These are phyloP conservation scores for Brachypalpus laphriformis DNA, from an alignment of 2,888 invertebrate genomes.

Conservation along the genomic window DNA sequence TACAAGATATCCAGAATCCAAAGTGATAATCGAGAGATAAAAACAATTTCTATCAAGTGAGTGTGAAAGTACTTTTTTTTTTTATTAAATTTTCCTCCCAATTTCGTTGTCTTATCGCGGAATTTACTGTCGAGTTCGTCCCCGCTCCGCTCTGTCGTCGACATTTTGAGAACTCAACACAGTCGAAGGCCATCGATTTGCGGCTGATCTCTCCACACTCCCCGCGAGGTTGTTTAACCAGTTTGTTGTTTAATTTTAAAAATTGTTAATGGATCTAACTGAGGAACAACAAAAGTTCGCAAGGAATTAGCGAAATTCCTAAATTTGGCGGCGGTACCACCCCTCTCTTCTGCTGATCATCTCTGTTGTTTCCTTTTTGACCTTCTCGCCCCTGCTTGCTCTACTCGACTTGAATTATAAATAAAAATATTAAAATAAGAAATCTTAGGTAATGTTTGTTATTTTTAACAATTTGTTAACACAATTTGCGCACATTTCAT, in stretches of 20 bases:
- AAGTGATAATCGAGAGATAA: slow-evolving; percentile 37
- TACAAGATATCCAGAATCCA: neutral
- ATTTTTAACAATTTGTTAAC: slow-evolving; percentile 45
- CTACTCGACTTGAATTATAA: slow-evolving; percentile 20
- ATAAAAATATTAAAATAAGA: slow-evolving; percentile 44
- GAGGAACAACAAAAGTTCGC: neutral
- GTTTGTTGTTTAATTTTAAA: slow-evolving; percentile 20
- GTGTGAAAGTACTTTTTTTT: slow-evolving; percentile 25
- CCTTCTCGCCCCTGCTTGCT: slow-evolving; percentile 14
- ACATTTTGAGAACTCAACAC: slow-evolving; percentile 30
- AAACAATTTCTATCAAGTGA: slow-evolving; percentile 37
- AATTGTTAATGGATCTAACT: neutral
- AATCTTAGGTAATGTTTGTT: slow-evolving; percentile 52
- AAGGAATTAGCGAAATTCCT: slow-evolving; percentile 4
- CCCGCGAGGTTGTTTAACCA: slow-evolving; percentile 40
- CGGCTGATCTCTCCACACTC: neutral
- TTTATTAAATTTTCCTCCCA: neutral
- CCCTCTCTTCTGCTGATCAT: neutral
- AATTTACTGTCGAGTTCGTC: no score
- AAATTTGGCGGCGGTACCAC: neutral
- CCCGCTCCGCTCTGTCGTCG: neutral
- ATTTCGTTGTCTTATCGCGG: slow-evolving; percentile 9
- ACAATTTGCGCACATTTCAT: slow-evolving; percentile 43
- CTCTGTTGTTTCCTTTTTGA: slow-evolving; percentile 1
- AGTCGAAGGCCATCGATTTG: slow-evolving; percentile 51